A percentile compares a stretch with the other conserved stretches of the same genome.
Conservation (phyloP, 1,140 invertebrate species). For the Neotoxoptera formosana region DNA sequence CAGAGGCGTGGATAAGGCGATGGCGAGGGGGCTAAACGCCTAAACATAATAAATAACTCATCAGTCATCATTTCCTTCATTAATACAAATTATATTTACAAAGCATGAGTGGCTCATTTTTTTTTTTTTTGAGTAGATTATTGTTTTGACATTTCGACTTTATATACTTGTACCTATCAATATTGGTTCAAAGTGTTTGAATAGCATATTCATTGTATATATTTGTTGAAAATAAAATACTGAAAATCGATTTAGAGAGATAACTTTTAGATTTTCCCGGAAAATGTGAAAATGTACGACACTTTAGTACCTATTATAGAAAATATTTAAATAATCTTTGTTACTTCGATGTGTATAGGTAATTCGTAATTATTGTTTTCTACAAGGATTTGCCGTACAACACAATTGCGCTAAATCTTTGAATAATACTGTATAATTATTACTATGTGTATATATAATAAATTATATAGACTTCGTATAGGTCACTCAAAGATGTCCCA, state of each 20-base stretch:
- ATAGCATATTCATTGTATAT: no score
- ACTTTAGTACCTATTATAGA: no score
- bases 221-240: no score
- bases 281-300: background rate
- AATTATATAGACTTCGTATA: no score
- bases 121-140: background rate
- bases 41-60: background rate
- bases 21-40: background rate
- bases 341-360: background rate
- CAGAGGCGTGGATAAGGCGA: background rate
- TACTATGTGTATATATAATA: no score
- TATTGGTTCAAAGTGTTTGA: no score
- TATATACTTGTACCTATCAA: no score
- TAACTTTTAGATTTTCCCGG: background rate
- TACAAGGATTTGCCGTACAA: background rate
- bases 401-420: background rate
- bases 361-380: background rate
- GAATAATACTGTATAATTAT: no score
- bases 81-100: background rate
- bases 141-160: background rate
- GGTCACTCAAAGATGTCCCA: no score
- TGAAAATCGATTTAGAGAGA: background rate
- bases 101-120: no score
- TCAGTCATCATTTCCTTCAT: background rate
- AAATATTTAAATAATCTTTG: background rate